Percentiles rank a stretch among this genome's conserved stretches.
Evolutionary conservation across 1,140 invertebrate species (phyloP).

Genomic region (Pseudomyrmex pallidus): DNA sequence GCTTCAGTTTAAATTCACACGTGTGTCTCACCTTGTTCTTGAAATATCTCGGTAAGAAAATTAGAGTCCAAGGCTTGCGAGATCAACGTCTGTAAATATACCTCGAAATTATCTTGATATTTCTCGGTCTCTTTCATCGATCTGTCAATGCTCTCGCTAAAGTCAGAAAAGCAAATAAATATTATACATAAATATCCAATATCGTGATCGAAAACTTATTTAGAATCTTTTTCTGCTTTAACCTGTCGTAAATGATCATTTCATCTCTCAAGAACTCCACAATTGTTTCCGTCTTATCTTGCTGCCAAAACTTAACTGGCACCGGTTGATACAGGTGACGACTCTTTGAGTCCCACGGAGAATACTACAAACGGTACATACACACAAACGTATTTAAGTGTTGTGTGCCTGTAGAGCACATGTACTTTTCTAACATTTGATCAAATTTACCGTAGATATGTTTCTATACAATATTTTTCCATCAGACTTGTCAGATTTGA

Average conservation of each 20-base stretch:
- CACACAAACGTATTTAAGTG: constrained; percentile 54
- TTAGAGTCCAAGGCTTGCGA: constrained; percentile 95
- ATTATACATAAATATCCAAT: not conserved
- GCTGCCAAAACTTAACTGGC: constrained; percentile 90
- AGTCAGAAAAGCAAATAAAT: constrained; percentile 40
- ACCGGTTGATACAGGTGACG: constrained; percentile 92
- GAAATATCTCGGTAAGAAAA: constrained; percentile 94
- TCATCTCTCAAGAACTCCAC: constrained; percentile 92
- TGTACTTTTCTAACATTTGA: constrained; percentile 63
- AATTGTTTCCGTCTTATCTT: constrained; percentile 90
- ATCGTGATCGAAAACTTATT: constrained; percentile 1
- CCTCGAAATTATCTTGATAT: constrained; percentile 94
- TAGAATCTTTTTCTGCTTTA: constrained; percentile 48
- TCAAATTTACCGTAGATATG: constrained; percentile 91
- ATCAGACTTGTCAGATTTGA: constrained; percentile 91
- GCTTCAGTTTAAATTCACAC: not conserved
- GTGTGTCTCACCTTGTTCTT: constrained; percentile 91
- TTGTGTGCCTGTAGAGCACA: not conserved
- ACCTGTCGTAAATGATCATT: constrained; percentile 88
- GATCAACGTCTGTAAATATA: constrained; percentile 95
- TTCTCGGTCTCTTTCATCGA: constrained; percentile 90
- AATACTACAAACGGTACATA: constrained; percentile 86
- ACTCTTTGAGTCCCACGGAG: constrained; percentile 92
- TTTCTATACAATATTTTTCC: constrained; percentile 93
- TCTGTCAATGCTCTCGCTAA: constrained; percentile 89